Base-by-base conservation (phyloP, 2,113 vertebrate species). In the Cololabis saira region DNA sequence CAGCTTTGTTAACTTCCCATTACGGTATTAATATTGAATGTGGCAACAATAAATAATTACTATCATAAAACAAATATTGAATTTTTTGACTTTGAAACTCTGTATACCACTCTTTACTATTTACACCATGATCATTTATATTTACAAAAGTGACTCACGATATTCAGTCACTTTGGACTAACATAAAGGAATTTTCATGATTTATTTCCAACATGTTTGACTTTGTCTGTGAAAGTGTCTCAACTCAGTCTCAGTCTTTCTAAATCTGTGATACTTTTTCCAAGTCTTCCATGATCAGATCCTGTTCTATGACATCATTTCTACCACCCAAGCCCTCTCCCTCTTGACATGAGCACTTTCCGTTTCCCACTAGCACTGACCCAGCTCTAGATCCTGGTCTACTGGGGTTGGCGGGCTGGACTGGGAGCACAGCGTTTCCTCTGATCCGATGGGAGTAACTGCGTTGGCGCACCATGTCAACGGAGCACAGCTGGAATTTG, bases 401-500 rank as follows among this genome's bases (percentile, higher is more conserved):
- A 24, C 47, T 59, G 24, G 41, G 55, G 12, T 37, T 52, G 0
- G 64, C 59, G 0, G 54, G 13, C 12, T 67, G 81, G 13, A 85
- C 66, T 0, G 93, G 93, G 48, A 93, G 68, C 63, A 91, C 37
- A 0, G 78, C 84, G 0, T 92, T 94, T 53, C 80, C 86, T 1
- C 90, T 90, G 14, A 87, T 86, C 44, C 67, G 79, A 13, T 89
- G 90, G 0, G 89, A 91, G 10, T 58, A 87, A 54, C 67, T 87
- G 66, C 89, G 89, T 51, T 84, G 71, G 30, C 55, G 84, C 17
- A 79, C 69, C 0, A 54, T 37, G 13, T 81, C 78, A 1, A 68
- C 54, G 0, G 80, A 83, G 86, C 96, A 97, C 27, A 96, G 84
- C 76, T 93, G 95, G 33, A 96, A 85, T 41, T 90, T 89, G 75